phyloP scores from a whole-genome alignment of 2,113 vertebrate species.

The Hirundichthys speculiger region DNA sequence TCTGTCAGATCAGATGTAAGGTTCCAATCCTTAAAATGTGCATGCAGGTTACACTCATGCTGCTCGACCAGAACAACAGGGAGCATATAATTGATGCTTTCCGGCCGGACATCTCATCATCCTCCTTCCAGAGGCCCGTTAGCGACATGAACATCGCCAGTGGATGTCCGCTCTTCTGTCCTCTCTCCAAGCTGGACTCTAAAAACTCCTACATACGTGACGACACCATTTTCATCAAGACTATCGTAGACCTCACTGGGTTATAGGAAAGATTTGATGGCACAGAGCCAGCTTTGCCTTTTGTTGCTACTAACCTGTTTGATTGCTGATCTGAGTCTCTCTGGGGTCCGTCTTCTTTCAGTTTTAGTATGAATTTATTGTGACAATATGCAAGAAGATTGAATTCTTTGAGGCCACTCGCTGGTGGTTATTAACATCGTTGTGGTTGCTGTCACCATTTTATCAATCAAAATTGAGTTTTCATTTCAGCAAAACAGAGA shows the following conservation, averaged over 20 bases:
- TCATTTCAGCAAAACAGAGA: conserved; percentile 14
- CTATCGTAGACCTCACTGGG: conserved; percentile 95
- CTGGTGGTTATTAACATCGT: not conserved
- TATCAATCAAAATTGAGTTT: conserved; percentile 18
- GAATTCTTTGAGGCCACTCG: conserved; percentile 2
- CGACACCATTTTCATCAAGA: conserved; percentile 97
- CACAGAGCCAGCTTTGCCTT: conserved; percentile 24
- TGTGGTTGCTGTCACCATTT: not conserved
- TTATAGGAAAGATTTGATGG: conserved; percentile 77
- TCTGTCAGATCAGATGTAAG: conserved; percentile 10
- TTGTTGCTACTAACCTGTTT: conserved; percentile 34
- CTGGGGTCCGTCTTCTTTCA: conserved; percentile 22
- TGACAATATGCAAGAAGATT: conserved; percentile 27
- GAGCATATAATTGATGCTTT: conserved; percentile 98
- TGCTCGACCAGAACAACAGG: conserved; percentile 95
- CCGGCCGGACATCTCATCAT: conserved; percentile 91
- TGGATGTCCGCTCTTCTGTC: conserved; percentile 96
- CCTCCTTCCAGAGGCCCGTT: conserved; percentile 94
- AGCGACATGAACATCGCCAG: conserved; percentile 98
- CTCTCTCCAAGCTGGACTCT: conserved; percentile 89
- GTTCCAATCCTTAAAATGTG: conserved; percentile 8
- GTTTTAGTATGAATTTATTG: conserved; percentile 18
- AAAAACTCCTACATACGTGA: conserved; percentile 95
- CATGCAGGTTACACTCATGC: conserved; percentile 93
- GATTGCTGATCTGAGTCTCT: conserved; percentile 28